Percentiles rank a stretch among this genome's conserved stretches.
Evolutionary conservation across 2,888 invertebrate genomes (phyloP).

Genomic region (Dioctria rufipes): DNA sequence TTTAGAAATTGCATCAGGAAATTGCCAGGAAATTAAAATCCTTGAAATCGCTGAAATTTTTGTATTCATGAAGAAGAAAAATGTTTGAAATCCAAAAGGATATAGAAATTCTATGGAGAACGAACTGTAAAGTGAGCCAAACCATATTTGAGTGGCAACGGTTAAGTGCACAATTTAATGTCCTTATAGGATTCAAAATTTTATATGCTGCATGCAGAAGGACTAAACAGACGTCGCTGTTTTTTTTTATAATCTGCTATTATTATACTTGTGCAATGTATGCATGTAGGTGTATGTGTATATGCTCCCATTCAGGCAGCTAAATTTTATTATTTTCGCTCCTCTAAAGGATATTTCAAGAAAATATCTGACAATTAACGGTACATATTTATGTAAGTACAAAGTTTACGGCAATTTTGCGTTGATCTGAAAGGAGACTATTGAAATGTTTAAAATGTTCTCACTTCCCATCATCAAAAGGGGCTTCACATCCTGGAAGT

Average conservation of each 20-base stretch:
- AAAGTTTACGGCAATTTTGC: conserved; percentile 2
- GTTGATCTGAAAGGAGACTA: neutral
- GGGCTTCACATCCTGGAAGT: neutral
- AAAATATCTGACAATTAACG: conserved; percentile 6
- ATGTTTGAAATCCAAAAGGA: conserved; percentile 23
- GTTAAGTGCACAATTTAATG: conserved; percentile 3
- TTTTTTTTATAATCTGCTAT: neutral
- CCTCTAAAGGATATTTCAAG: neutral
- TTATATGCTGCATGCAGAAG: neutral
- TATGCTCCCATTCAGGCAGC: no score
- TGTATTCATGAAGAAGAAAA: conserved; percentile 36
- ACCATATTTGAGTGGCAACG: neutral
- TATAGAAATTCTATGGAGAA: neutral
- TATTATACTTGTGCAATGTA: no score
- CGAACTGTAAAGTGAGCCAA: neutral
- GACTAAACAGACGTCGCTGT: neutral
- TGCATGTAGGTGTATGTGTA: no score
- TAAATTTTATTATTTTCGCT: neutral
- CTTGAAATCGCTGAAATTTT: conserved; percentile 50
- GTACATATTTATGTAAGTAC: neutral
- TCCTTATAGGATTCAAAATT: neutral
- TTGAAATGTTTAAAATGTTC: conserved; percentile 15
- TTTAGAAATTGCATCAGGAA: conserved; percentile 57
- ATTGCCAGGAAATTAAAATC: conserved; percentile 58
- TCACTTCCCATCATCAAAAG: neutral